Evolutionary conservation across 2,797 vertebrate genomes (phyloP).

Genomic region (Sebastolobus alascanus): DNA sequence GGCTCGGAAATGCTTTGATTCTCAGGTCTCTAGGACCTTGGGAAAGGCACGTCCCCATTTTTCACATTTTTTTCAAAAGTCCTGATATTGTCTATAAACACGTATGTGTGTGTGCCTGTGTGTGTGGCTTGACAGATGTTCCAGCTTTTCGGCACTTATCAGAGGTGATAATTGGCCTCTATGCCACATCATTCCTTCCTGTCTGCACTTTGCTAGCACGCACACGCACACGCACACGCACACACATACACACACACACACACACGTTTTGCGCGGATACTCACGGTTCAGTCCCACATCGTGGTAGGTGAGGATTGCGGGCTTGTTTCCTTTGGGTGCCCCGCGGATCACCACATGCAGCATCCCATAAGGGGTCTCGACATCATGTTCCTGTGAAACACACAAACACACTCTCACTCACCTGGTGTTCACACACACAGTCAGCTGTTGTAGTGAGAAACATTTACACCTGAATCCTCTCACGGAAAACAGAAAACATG

Average conservation of each 20-base stretch:
- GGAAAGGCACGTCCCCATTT: too few relatives aligned
- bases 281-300: conserved; percentile 98
- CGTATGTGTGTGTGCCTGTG: too few relatives aligned
- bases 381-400: conserved; percentile 93
- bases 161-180: too few relatives aligned
- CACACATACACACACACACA: conserved; percentile 33
- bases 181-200: too few relatives aligned
- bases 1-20: too few relatives aligned
- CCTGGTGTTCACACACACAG: conserved; percentile 22
- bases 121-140: background rate
- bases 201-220: too few relatives aligned
- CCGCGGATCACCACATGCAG: conserved; percentile 97
- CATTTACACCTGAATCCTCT: conserved; percentile 14
- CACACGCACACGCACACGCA: background rate
- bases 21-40: too few relatives aligned
- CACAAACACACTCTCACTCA: conserved; percentile 53
- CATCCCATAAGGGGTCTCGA: conserved; percentile 96
- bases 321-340: conserved; percentile 94
- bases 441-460: background rate
- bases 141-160: too few relatives aligned
- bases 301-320: conserved; percentile 96
- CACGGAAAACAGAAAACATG: background rate
- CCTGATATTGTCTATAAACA: too few relatives aligned
- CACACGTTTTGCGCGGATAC: conserved; percentile 64
- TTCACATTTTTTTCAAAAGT: too few relatives aligned